Conservation (phyloP, 2,113 vertebrate genomes). For the Polypterus bichir region DNA sequence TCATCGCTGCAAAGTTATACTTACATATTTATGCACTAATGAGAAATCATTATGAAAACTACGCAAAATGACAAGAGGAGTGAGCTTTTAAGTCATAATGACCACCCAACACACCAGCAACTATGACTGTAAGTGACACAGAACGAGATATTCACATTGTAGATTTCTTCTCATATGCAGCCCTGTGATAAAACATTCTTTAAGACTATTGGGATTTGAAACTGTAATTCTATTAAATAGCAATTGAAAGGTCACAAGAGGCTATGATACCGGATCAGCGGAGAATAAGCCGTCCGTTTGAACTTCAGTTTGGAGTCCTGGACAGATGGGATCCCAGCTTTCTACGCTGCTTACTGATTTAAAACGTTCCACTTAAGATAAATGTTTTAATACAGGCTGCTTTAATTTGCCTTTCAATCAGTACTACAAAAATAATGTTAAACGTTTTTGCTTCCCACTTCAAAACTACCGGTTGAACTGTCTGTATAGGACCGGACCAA, state of each 20-base stretch:
- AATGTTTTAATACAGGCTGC: constrained; percentile 58
- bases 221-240: constrained; percentile 67
- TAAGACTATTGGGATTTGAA: constrained; percentile 65
- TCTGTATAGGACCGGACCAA: no score
- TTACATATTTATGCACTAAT: no score
- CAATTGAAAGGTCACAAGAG: constrained; percentile 59
- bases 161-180: constrained; percentile 18
- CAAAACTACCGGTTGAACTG: no score
- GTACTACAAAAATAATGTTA: no score
- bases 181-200: constrained; percentile 47
- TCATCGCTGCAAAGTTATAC: no score
- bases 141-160: no score
- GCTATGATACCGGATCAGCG: constrained; percentile 64
- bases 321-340: constrained; percentile 62
- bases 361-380: constrained; percentile 45
- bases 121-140: no score
- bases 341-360: constrained; percentile 48
- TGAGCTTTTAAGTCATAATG: no score
- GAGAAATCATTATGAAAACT: no score
- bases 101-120: no score
- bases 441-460: no score
- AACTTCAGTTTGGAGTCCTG: constrained; percentile 60
- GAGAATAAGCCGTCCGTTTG: constrained; percentile 51
- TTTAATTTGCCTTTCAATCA: constrained; percentile 11
- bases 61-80: no score